Base-by-base conservation (phyloP, 2,888 invertebrate genomes). In the Yponomeuta evonymella region DNA sequence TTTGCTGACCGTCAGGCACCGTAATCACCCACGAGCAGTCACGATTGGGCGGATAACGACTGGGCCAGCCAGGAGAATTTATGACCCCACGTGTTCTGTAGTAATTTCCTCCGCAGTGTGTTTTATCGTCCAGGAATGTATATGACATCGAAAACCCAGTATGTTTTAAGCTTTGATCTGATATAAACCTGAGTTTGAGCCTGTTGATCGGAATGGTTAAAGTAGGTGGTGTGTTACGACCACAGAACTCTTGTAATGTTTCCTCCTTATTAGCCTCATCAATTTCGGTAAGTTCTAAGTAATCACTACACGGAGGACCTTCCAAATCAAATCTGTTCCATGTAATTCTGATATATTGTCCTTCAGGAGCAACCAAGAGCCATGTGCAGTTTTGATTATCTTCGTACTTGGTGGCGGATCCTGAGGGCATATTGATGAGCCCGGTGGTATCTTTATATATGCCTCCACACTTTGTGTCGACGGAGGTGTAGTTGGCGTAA, bases 11-110 rank as follows among this genome's bases (percentile, higher is more conserved):
- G 9, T 89, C 85, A 0, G 94, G 93, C 0, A 94, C 96, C 23
- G 93, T 93, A 71, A 98, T 95, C 0, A 93, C 90, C 98, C 98
- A 99, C n/a, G 89, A 88, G 81, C 98, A 99, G 73, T 96, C 94
- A 73, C 93, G 93, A 75, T 94, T 93, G 2, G 87, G 83, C 3
- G 95, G 95, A 82, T 98, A 98, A 15, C 84, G 79, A 0, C 90
- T 77, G 0, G 98, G 98, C 93, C 95, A 98, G 70, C 94, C 94
- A 0, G 98, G 98, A 6, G 97, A 96, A 76, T 90, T 93, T 12
- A 98, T 92, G 9, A 93, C 83, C 1, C 98, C 98, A 51, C 92
- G 93, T 33, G 93, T 79, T 58, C 94, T 94, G 62, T 93, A 93
- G 76, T 94, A 95, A 65, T 92, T 93, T 0, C 96, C 96, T 2